phyloP scores from a whole-genome alignment of 1,140 invertebrate species.

The Calliphora vicina region DNA sequence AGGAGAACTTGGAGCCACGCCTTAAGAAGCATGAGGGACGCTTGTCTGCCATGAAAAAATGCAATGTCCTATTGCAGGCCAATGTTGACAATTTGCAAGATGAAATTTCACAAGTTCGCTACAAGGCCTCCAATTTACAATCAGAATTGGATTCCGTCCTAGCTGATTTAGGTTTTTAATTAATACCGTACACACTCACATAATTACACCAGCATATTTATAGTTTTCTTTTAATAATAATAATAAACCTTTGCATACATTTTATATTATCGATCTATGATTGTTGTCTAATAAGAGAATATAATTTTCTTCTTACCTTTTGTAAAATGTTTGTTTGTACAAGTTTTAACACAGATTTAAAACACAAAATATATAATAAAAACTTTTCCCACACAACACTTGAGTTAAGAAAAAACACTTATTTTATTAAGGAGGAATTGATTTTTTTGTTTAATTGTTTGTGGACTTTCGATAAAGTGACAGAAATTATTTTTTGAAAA shows the following conservation, averaged over 20 bases:
- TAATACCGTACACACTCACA: neutral
- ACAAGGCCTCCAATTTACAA: slow-evolving; percentile 77
- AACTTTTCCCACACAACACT: too few species aligned
- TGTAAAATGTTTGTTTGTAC: neutral
- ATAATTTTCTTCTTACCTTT: slow-evolving; percentile 13
- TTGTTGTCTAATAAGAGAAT: neutral
- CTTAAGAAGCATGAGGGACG: slow-evolving; percentile 79
- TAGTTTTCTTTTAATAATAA: neutral
- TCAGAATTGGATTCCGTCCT: slow-evolving; percentile 79
- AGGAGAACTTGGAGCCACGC: slow-evolving; percentile 69
- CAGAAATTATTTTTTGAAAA: too few species aligned
- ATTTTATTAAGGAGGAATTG: too few species aligned
- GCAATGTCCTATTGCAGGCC: slow-evolving; percentile 83
- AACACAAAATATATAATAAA: neutral
- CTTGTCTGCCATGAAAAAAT: slow-evolving; percentile 81
- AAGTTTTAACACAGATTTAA: neutral
- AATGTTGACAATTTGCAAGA: slow-evolving; percentile 87
- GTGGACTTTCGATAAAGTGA: too few species aligned
- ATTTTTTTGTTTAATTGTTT: too few species aligned
- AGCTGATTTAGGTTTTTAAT: slow-evolving; percentile 60
- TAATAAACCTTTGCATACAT: neutral
- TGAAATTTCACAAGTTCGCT: slow-evolving; percentile 81
- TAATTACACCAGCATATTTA: neutral
- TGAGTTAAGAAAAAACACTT: neutral
- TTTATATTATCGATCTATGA: neutral